These are phyloP conservation scores for Rotaria magnacalcarata DNA, from an alignment of 2,888 invertebrate species.

Conservation along the genomic window DNA sequence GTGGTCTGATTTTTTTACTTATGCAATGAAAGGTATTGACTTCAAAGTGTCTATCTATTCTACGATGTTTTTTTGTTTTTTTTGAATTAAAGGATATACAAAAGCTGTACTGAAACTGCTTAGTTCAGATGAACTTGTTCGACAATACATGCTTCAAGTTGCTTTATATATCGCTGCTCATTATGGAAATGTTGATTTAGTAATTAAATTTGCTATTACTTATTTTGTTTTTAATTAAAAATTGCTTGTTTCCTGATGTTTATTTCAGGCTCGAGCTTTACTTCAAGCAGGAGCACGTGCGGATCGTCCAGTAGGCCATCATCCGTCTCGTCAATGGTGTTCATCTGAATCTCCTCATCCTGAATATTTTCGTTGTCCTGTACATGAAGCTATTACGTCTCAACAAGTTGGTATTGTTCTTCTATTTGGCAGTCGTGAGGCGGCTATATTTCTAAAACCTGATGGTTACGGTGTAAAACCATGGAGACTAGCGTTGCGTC, in stretches of 20 bases:
- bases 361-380: conserved; percentile 27
- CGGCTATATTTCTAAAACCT: conserved; percentile 36
- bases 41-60: background rate
- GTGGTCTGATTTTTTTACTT: conserved; percentile 56
- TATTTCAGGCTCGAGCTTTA: conserved; percentile 25
- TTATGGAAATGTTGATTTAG: conserved; percentile 44
- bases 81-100: background rate
- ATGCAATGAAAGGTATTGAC: conserved; percentile 51
- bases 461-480: conserved; percentile 44
- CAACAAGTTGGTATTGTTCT: conserved; percentile 38
- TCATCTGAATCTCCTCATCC: background rate
- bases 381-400: conserved; percentile 40
- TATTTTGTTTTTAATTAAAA: background rate
- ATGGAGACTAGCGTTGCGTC: conserved; percentile 43
- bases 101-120: conserved; percentile 36
- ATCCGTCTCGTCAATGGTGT: conserved; percentile 46
- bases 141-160: conserved; percentile 42
- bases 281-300: conserved; percentile 35
- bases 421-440: conserved; percentile 27
- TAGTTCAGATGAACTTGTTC: conserved; percentile 40
- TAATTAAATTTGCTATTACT: background rate
- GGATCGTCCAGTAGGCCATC: conserved; percentile 41
- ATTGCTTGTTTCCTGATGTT: conserved; percentile 28
- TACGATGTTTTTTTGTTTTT: background rate
- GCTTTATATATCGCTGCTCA: conserved; percentile 37